Conservation (phyloP, 1,140 invertebrate species). For the Linepithema humile region DNA sequence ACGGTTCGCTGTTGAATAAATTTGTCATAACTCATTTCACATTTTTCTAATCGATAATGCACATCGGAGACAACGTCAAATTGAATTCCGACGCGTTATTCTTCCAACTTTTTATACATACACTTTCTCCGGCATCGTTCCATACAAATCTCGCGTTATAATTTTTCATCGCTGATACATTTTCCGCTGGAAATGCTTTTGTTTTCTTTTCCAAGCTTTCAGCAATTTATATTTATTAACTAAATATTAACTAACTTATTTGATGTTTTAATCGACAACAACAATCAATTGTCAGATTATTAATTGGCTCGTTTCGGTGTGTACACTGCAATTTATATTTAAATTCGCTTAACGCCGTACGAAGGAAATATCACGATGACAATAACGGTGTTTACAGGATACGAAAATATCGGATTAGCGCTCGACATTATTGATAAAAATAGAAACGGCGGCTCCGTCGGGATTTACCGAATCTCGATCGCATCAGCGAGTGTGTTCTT, state of each 20-base stretch:
- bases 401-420: neutral
- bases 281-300: neutral
- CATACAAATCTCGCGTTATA: neutral
- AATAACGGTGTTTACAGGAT: neutral
- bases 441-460: too few relatives aligned
- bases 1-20: neutral
- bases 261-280: neutral
- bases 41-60: constrained; percentile 14
- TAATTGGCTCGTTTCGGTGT: neutral
- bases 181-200: neutral
- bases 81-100: neutral
- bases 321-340: neutral
- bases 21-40: constrained; percentile 17
- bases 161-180: neutral
- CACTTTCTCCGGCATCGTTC: neutral
- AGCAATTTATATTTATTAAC: neutral
- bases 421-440: neutral
- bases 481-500: constrained; percentile 8
- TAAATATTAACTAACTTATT: neutral
- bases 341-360: neutral
- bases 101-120: neutral
- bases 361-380: neutral
- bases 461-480: neutral
- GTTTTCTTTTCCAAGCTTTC: neutral
- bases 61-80: neutral